Base-by-base conservation (phyloP, 2,113 vertebrate genomes). In the Leuciscus idus region DNA sequence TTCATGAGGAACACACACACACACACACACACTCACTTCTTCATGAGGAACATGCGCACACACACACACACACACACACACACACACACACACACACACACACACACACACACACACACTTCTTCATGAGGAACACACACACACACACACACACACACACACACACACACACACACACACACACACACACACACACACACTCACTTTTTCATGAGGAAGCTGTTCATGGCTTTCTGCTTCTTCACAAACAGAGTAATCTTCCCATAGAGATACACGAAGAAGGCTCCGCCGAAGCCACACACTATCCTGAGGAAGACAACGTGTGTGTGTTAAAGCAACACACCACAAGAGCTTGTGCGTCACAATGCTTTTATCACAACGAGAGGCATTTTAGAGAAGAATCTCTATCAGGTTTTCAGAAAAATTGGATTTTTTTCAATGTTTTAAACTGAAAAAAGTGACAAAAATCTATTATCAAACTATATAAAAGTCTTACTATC, bases 181-280 rank as follows among this genome's bases (percentile, higher is more conserved):
- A 7, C 36, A 39, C 1, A 36, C 5, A 13, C 19, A 39, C 33
- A 61, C 30, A 28, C 36, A 61, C 39, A 4, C 39, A 83, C 88
- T 89, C 39, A 89, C 88, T 86, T 87, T 23, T 70, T 87, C 50
- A 72, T 66, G 30, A 89, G 83, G 72, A 89, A 87, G 72, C 75
- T 81, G 62, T 80, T 87, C 6, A 39, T 26, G 23, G 36, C 50
- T 21, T 36, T 76, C 23, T 55, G 83, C n/a, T 68, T 77, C 52
- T 86, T 87, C 39, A 89, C 81, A 59, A 87, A 87, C 62, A 83
- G 83, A 19, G 86, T 75, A 55, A 87, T 89, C n/a, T 73, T 4
- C 1, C 85, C 28, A 9, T 87, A 87, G 8, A 89, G 15, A 50
- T 73, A 87, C 50, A 89, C 88, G 30, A 89, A 87, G 12, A 78